Conservation (phyloP, 2,797 vertebrate genomes). For the Dermochelys coriacea region DNA sequence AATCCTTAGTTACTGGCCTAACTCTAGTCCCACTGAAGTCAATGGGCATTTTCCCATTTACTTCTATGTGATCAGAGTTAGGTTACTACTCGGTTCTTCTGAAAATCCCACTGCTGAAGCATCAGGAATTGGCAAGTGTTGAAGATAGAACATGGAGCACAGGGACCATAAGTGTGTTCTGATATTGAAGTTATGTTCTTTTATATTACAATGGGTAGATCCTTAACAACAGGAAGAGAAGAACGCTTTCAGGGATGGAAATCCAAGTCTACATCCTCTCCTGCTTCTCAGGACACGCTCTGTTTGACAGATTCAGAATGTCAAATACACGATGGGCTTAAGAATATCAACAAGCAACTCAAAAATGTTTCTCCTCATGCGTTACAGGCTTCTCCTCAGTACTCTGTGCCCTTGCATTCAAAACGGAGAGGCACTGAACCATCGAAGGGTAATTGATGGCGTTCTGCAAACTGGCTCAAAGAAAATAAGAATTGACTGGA, state of each 20-base stretch:
- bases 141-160: constrained; percentile 60
- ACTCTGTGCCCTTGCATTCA: accelerated
- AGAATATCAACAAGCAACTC: accelerated
- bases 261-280: background rate
- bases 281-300: background rate
- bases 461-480: background rate
- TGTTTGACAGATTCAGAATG: background rate
- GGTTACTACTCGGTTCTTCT: constrained; percentile 66
- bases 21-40: constrained; percentile 25
- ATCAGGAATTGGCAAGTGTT: constrained; percentile 46
- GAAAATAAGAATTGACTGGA: background rate
- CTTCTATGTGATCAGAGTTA: constrained; percentile 64
- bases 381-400: accelerated
- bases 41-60: constrained; percentile 68
- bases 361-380: accelerated
- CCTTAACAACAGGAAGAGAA: background rate
- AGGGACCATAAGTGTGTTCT: constrained; percentile 53
- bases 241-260: background rate
- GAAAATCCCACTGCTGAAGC: constrained; percentile 47
- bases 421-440: background rate
- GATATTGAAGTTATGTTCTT: constrained; percentile 23
- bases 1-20: constrained; percentile 26
- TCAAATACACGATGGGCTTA: accelerated
- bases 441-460: accelerated
- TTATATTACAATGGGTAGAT: background rate